These are phyloP conservation scores for Drosophila teissieri DNA, from an alignment of 1,140 invertebrate genomes.

Conservation along the genomic window DNA sequence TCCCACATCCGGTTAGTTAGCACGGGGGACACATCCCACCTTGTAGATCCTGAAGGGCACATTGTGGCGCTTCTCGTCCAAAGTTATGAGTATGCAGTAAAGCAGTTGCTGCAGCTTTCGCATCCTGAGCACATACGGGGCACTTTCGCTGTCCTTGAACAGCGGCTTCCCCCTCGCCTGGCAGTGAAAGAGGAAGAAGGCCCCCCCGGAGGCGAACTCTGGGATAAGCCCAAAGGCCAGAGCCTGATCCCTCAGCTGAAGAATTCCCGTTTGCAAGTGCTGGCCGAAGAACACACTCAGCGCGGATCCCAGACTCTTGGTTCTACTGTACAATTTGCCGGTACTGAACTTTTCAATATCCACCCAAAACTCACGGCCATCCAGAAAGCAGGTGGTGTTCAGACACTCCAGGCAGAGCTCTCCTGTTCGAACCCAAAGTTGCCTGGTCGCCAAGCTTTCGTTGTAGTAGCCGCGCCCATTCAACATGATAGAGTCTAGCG, in stretches of 20 bases:
- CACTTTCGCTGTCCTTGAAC: slow-evolving; percentile 85
- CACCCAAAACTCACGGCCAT: slow-evolving; percentile 85
- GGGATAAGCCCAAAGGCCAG: slow-evolving; percentile 86
- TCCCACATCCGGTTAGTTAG: not conserved
- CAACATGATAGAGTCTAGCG: slow-evolving; percentile 86
- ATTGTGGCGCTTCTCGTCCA: slow-evolving; percentile 64
- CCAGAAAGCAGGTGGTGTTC: slow-evolving; percentile 78
- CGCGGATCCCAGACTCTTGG: slow-evolving; percentile 86
- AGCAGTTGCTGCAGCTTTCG: slow-evolving; percentile 86
- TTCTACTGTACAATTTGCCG: slow-evolving; percentile 85
- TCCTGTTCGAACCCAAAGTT: slow-evolving; percentile 77
- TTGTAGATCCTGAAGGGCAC: slow-evolving; percentile 47
- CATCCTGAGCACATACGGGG: slow-evolving; percentile 86
- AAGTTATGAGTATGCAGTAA: slow-evolving; percentile 85
- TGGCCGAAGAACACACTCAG: slow-evolving; percentile 86
- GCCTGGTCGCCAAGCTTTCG: slow-evolving; percentile 83
- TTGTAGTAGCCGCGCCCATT: slow-evolving; percentile 85
- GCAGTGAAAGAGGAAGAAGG: slow-evolving; percentile 87
- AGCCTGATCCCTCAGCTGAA: slow-evolving; percentile 85
- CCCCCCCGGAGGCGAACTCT: slow-evolving; percentile 42
- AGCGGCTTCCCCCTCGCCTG: slow-evolving; percentile 85
- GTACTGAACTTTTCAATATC: slow-evolving; percentile 85
- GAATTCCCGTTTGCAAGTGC: slow-evolving; percentile 83
- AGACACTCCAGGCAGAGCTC: slow-evolving; percentile 85
- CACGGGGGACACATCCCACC: slow-evolving; percentile 34